Evolutionary conservation across 2,797 vertebrate genomes (phyloP).

Genomic region (Anguilla megastoma): DNA sequence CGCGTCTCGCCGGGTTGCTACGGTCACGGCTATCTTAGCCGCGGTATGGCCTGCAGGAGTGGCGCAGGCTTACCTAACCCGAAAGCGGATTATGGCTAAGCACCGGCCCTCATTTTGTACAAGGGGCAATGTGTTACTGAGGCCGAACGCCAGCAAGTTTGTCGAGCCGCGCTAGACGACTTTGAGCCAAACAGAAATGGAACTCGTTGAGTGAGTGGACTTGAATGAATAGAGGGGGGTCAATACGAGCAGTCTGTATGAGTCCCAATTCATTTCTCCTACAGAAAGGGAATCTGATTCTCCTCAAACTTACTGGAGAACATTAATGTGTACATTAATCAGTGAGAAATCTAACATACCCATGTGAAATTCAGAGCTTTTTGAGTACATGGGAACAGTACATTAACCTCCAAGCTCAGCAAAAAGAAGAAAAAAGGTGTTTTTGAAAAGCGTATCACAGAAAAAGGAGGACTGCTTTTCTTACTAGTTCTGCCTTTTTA

Average conservation of each 20-base stretch:
- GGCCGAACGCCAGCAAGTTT: not conserved
- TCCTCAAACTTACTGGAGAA: conserved; percentile 5
- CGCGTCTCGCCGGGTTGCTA: not conserved
- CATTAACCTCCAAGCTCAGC: conserved; percentile 7
- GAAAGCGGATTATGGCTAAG: not conserved
- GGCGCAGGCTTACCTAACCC: not conserved
- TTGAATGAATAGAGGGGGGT: conserved; percentile 26
- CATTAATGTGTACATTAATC: conserved; percentile 18
- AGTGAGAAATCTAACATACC: conserved; percentile 3
- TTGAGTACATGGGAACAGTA: not conserved
- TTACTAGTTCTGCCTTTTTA: not conserved
- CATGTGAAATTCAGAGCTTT: not conserved
- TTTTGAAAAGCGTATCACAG: conserved; percentile 20
- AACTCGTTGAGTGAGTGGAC: not conserved
- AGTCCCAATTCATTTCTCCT: not conserved
- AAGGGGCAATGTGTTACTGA: not conserved
- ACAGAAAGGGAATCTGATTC: not conserved
- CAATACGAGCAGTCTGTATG: not conserved
- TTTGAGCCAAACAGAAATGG: not conserved
- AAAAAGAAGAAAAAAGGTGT: not conserved
- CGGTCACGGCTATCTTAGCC: not conserved
- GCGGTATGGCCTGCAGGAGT: not conserved
- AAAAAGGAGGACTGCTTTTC: not conserved
- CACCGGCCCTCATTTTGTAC: not conserved
- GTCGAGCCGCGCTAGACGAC: not conserved